Evolutionary conservation across 1,140 invertebrate species (phyloP), one percentile per base, ranked within the genome.

Genomic region (Magallana angulata): DNA sequence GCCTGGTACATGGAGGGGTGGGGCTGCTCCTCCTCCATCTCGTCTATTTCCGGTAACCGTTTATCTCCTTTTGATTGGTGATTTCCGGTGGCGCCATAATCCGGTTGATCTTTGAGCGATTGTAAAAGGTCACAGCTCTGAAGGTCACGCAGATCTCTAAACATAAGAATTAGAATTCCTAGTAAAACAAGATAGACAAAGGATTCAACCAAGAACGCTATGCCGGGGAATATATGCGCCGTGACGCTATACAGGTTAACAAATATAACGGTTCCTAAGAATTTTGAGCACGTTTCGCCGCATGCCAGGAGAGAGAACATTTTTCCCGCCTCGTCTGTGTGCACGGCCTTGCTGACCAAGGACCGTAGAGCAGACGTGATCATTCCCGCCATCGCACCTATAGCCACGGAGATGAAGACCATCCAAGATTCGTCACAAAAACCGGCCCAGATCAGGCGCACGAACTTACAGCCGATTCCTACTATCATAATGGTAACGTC

Each of bases 211-310:
- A 92, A 62, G 88, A 94, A 94, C 1, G 92, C 90, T 12, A 93
- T 90, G 12, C 94, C 94, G 0, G 93, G 88, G 58, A 92, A 93
- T 18, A 92, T 88, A 59, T 89, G 62, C 2, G 93, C 90, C 0
- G 93, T 94, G 9, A 91, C 93, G 48, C 90, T 91, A 85, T 94
- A 95, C 16, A 94, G 81, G 68, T 91, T 91, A 7, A 93, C 92
- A 89, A 94, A 95, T n/a, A 94, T 91, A 1, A 93, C 85, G 3
- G 92, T 91, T 4, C 94, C 94, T 7, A 94, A 36, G 9, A 95
- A 90, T 62, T 93, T 94, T 0, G 93, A 92, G 1, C 92, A 90
- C 1, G 94, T 94, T 87, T 94, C 94, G 7, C 90, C 92, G 82
- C 92, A 90, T 5, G 93, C 90, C 4, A 93, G 88, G 1, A 95